Evolutionary conservation across 2,113 vertebrate genomes (phyloP).

Genomic region (Myotis davidii): DNA sequence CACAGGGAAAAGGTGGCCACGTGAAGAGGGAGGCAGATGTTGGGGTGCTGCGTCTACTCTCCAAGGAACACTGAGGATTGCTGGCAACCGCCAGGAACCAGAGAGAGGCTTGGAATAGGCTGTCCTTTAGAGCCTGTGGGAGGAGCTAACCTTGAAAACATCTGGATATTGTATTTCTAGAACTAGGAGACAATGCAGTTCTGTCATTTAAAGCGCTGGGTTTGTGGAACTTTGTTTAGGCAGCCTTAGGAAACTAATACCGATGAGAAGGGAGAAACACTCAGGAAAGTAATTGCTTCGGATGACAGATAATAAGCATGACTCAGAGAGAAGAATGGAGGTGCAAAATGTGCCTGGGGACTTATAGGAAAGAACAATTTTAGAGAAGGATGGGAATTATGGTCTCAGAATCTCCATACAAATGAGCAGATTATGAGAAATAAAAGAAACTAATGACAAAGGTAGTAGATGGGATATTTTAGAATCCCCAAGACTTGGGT

Average conservation of each 20-base stretch:
- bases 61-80: background rate
- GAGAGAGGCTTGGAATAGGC: background rate
- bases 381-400: conserved; percentile 5
- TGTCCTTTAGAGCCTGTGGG: background rate
- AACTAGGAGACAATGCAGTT: background rate
- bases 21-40: background rate
- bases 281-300: conserved; percentile 31
- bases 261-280: background rate
- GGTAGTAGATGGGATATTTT: background rate
- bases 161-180: background rate
- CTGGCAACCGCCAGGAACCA: background rate
- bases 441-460: conserved; percentile 21
- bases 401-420: conserved; percentile 31
- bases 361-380: background rate
- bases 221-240: background rate
- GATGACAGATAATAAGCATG: conserved; percentile 23
- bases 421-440: conserved; percentile 4
- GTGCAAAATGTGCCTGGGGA: background rate
- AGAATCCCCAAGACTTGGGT: background rate
- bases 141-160: background rate
- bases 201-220: background rate
- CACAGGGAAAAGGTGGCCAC: background rate
- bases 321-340: conserved; percentile 27
- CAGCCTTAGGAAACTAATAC: background rate
- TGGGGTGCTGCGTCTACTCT: background rate